These are phyloP conservation scores for Hippopotamyrus pictus DNA, from an alignment of 2,797 vertebrate species.

Conservation along the genomic window DNA sequence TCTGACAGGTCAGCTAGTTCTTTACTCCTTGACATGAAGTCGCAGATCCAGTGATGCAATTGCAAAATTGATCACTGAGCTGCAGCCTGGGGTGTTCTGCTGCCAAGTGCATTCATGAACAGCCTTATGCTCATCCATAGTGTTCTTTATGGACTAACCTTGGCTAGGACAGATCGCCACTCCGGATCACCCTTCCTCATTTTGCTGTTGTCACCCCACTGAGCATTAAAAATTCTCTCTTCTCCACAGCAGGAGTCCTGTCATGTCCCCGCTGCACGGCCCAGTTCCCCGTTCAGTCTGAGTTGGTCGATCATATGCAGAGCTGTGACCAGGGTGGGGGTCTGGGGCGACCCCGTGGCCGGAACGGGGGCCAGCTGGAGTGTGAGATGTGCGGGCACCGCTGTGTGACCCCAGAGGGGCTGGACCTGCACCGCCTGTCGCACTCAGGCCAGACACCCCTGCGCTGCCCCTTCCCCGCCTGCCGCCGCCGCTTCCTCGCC, in stretches of 20 bases:
- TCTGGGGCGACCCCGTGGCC: neutral
- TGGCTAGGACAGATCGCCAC: neutral
- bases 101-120: neutral
- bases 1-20: neutral
- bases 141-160: neutral
- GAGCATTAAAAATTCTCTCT: neutral
- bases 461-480: slow-evolving; percentile 19
- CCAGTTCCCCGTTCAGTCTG: slow-evolving; percentile 39
- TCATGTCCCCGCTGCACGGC: slow-evolving; percentile 50
- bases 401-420: slow-evolving; percentile 25
- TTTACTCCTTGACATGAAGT: neutral
- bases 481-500: slow-evolving; percentile 27
- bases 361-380: slow-evolving; percentile 30
- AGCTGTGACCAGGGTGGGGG: slow-evolving; percentile 25
- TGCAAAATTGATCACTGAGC: neutral
- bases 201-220: neutral
- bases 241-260: slow-evolving; percentile 14
- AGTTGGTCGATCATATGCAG: slow-evolving; percentile 49
- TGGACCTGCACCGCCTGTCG: slow-evolving; percentile 29
- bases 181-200: neutral
- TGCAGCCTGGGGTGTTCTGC: neutral
- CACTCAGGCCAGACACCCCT: slow-evolving; percentile 30
- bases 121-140: neutral
- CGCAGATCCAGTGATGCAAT: neutral
- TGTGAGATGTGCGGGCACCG: slow-evolving; percentile 30